Evolutionary conservation across 2,113 vertebrate species (phyloP), one percentile per base, ranked within the genome.

Genomic region (Lichenostomus cassidix): DNA sequence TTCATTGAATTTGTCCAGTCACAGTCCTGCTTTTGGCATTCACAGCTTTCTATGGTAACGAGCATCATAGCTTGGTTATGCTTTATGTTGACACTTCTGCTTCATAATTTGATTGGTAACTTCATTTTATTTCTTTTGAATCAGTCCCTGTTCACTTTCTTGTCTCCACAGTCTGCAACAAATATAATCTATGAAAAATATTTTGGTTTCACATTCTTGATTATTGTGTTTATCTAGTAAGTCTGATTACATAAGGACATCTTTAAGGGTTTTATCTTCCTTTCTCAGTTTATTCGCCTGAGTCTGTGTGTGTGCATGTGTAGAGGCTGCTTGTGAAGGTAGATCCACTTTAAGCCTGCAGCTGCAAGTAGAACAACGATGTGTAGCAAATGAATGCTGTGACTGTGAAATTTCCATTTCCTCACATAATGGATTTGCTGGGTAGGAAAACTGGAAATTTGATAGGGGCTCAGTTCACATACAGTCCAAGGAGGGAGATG

Each of bases 381-480:
- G 35, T 73, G 24, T 37, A 64, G 63, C 42, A 94, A 67, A 81
- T 70, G 11, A 74, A 42, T 90, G 39, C 31, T 83, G 49, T 71
- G 75, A 74, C 68, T 93, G 75, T 92, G 92, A 96, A 96, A 93
- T 93, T 74, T 93, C 75, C 33, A 41, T 94, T 95, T 92, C 52
- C 56, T 90, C 11, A 1, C 39, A 77, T 74, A 70, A 86, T 41
- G 39, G 60, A 60, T 93, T 92, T 95, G 12, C 27, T 90, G 59
- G 58, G 71, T 77, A 91, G 75, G 70, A 90, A 84, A 87, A 20
- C 62, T 92, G 81, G 58, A 75, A 96, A 63, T 93, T 41, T 77
- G 42, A 64, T 69, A 71, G 42, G 50, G 50, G 18, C 25, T 87
- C 76, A 60, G 50, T 90, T 96, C 90, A 92, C 70, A 87, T 55